Evolutionary conservation across 2,888 invertebrate species (phyloP).

Genomic region (Mythimna ferrago): DNA sequence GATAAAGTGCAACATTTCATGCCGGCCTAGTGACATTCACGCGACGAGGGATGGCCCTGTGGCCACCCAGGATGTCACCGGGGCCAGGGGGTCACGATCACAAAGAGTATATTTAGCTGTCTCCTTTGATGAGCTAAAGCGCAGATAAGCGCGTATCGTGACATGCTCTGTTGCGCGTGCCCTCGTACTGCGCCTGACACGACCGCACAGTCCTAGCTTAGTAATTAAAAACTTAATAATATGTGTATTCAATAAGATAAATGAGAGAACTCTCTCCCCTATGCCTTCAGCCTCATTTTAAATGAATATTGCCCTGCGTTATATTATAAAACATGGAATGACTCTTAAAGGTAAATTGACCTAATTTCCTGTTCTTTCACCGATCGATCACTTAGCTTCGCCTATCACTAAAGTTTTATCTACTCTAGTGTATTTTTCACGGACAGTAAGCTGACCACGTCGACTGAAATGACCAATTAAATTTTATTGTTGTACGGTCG

Average conservation of each 20-base stretch:
- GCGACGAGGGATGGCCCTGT: constrained; percentile 53
- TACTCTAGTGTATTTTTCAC: constrained; percentile 40
- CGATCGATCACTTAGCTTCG: constrained; percentile 38
- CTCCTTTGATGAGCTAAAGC: constrained; percentile 81
- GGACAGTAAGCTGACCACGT: constrained; percentile 51
- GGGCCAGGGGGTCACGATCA: constrained; percentile 67
- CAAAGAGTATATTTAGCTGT: constrained; percentile 80
- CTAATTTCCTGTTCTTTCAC: constrained; percentile 32
- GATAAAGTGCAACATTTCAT: constrained; percentile 58
- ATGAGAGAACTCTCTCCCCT: constrained; percentile 13
- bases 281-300: constrained; percentile 11
- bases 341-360: constrained; percentile 19
- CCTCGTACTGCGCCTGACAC: constrained; percentile 60
- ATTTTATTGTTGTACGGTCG: constrained; percentile 61
- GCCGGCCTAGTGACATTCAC: constrained; percentile 66
- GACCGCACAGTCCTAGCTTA: constrained; percentile 58
- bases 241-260: constrained; percentile 28
- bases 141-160: constrained; percentile 80
- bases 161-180: constrained; percentile 71
- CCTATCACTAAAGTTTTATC: constrained; percentile 25
- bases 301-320: constrained; percentile 27
- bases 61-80: constrained; percentile 70
- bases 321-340: constrained; percentile 23
- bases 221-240: constrained; percentile 44
- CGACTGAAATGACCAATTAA: constrained; percentile 61